phyloP scores from a whole-genome alignment of 2,888 invertebrate species.

The Craniophora ligustri region DNA sequence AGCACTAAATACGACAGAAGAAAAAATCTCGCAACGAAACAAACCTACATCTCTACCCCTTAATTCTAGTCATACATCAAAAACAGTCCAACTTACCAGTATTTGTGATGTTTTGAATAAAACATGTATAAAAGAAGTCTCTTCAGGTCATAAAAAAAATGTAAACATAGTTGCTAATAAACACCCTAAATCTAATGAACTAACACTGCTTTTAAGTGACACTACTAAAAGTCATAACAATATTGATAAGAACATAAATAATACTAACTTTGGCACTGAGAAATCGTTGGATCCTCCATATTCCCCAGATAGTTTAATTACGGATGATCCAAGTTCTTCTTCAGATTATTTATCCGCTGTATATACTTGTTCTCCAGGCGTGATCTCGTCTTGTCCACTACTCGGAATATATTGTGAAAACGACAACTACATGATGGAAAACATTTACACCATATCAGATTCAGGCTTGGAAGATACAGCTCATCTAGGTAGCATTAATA shows the following conservation, averaged over 20 bases:
- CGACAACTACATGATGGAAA: constrained; percentile 76
- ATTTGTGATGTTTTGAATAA: constrained; percentile 77
- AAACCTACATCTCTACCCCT: constrained; percentile 79
- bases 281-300: constrained; percentile 66
- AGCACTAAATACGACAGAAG: constrained; percentile 63
- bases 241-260: constrained; percentile 39
- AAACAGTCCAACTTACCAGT: constrained; percentile 79
- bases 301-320: constrained; percentile 80
- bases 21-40: constrained; percentile 59
- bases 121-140: constrained; percentile 57
- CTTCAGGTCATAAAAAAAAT: constrained; percentile 46
- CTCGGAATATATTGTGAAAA: constrained; percentile 73
- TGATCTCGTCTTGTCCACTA: constrained; percentile 60
- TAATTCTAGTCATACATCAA: constrained; percentile 78
- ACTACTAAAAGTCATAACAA: constrained; percentile 38
- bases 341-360: constrained; percentile 82
- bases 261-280: constrained; percentile 54
- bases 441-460: constrained; percentile 78
- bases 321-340: constrained; percentile 80
- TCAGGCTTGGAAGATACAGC: constrained; percentile 84
- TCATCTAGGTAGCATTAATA: constrained; percentile 74
- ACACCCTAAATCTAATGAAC: constrained; percentile 52
- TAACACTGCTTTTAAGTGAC: constrained; percentile 38
- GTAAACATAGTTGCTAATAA: constrained; percentile 54
- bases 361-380: constrained; percentile 73